Evolutionary conservation across 2,797 vertebrate genomes (phyloP), one percentile per base, ranked within the genome.

Genomic region (Danio kyathit): DNA sequence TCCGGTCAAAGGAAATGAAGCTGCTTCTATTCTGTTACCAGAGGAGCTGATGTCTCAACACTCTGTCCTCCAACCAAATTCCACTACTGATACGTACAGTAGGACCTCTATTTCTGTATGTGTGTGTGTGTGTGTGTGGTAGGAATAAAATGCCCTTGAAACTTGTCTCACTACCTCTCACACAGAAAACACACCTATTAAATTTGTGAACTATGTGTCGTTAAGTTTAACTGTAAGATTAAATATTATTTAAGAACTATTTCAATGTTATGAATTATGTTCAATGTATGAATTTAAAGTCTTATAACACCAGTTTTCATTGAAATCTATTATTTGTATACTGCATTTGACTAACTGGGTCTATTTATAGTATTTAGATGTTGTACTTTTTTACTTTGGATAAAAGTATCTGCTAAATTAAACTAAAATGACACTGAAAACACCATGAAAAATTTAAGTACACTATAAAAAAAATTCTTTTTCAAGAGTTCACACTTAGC

Each of bases 81-180:
- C 77, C 67, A 51, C 46, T 21, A 79, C n/a, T 79, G 29, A n/a
- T 10, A 19, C 52, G 19, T 77, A 74, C 76, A 67, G 79, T 38
- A 59, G 63, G 46, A 64, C 67, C 73, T 74, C 63, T 86, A 78
- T 76, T 80, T 80, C 60, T 70, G 73, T 77, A 84, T 67, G 40
- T 64, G 57, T 74, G 38, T 49, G 56, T 54, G 49, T 67, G 49
- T 69, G 69, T 74, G 59, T 61, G 51, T 76, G 60, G 5, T 51
- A 57, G 79, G 67, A 64, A 44, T 52, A 80, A 74, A 73, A 49
- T 76, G 82, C 84, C 80, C 82, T 86, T 86, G 80, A 14, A 74
- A 63, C 77, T 64, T 17, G 46, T 52, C 43, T 73, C 48, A 63
- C 43, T 5, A 38, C 21, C 66, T 44, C 13, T n/a, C 41, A 71